These are phyloP conservation scores for Ictalurus punctatus DNA, from an alignment of 2,113 vertebrate genomes.

Conservation along the genomic window DNA sequence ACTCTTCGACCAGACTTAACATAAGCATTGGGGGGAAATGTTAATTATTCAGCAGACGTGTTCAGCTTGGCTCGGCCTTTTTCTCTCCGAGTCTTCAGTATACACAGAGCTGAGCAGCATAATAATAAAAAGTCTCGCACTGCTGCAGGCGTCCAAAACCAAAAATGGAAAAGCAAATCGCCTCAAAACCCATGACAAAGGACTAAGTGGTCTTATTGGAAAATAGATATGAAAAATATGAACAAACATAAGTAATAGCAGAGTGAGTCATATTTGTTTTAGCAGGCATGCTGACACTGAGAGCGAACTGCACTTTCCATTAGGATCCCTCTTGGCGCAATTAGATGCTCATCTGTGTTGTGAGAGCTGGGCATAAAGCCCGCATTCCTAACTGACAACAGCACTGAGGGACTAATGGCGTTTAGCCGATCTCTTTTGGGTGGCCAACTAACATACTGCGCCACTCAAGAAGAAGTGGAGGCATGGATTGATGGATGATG, in stretches of 20 bases:
- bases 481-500: not conserved
- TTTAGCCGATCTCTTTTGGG: not conserved
- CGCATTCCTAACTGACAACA: conserved; percentile 15
- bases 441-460: not conserved
- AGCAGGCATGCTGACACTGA: conserved; percentile 18
- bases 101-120: conserved; percentile 23
- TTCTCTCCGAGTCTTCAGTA: not conserved
- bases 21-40: not conserved
- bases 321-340: conserved; percentile 18
- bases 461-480: not conserved
- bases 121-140: not conserved
- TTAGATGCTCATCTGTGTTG: conserved; percentile 30
- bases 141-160: conserved; percentile 16
- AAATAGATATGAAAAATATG: conserved; percentile 26
- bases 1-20: not conserved
- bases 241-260: conserved; percentile 1
- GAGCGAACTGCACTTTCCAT: conserved; percentile 14
- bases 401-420: conserved; percentile 14
- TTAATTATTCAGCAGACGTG: not conserved
- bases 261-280: conserved; percentile 29
- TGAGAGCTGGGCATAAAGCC: conserved; percentile 25
- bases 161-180: conserved; percentile 33
- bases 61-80: not conserved
- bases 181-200: conserved; percentile 2
- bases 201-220: conserved; percentile 10